Conservation (phyloP, 2,888 invertebrate genomes). For the Syrphus vitripennis region DNA sequence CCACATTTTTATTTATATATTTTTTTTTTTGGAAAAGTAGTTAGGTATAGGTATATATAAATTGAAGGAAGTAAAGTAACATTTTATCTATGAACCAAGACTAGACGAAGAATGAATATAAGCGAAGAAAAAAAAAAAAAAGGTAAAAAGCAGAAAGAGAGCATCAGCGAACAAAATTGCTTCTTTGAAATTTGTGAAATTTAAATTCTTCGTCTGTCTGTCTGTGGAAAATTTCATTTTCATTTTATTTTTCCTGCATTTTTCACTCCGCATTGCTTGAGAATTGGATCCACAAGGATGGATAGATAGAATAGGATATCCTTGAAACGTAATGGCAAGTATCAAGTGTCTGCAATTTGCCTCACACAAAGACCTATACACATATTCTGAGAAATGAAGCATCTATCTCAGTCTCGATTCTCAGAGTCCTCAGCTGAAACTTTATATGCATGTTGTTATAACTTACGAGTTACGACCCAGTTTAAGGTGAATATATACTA, state of each 20-base stretch:
- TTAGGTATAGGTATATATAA: background rate
- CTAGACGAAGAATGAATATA: no score
- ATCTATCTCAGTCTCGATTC: conserved; percentile 12
- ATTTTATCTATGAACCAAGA: conserved; percentile 27
- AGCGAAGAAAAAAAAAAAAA: background rate
- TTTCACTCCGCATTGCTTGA: background rate
- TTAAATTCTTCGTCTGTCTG: conserved; percentile 68
- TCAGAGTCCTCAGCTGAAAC: background rate
- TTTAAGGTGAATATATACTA: conserved; percentile 30
- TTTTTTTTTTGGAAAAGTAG: background rate
- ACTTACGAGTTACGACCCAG: conserved; percentile 19
- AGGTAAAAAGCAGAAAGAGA: background rate
- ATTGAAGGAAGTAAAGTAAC: conserved; percentile 49
- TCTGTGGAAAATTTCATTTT: conserved; percentile 68
- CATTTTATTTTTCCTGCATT: conserved; percentile 43
- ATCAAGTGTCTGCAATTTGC: conserved; percentile 65
- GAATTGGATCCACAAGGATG: conserved; percentile 31
- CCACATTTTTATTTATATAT: conserved; percentile 9
- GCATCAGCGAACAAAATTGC: conserved; percentile 54
- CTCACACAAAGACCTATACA: background rate
- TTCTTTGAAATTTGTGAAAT: conserved; percentile 64
- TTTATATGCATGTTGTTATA: conserved; percentile 26
- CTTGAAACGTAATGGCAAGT: conserved; percentile 52
- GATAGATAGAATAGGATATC: conserved; percentile 27
- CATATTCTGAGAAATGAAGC: conserved; percentile 11